These are phyloP conservation scores for Sarcophaga variegata DNA, from an alignment of 2,888 invertebrate species.

Conservation along the genomic window DNA sequence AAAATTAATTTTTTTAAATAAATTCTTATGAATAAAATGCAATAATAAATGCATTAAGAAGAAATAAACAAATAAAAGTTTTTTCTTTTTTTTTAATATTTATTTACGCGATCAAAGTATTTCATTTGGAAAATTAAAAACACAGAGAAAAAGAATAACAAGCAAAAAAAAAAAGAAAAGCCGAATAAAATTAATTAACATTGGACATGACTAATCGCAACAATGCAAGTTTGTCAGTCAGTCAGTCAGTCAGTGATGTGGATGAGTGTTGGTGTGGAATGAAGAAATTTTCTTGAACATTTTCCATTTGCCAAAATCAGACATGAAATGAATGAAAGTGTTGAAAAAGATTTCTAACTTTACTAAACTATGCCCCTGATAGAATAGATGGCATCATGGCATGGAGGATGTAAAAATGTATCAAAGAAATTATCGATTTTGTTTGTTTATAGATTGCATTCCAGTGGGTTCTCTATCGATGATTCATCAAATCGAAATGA, in stretches of 20 bases:
- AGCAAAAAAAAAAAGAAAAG: background rate
- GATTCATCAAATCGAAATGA: background rate
- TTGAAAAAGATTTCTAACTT: conserved; percentile 58
- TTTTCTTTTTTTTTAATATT: background rate
- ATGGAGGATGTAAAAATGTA: no score
- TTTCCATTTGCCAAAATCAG: conserved; percentile 63
- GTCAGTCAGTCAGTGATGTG: background rate
- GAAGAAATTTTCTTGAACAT: conserved; percentile 36
- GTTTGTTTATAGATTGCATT: background rate
- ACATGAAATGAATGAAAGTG: conserved; percentile 43
- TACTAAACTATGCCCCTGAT: background rate
- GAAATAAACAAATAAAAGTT: background rate
- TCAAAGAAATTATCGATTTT: background rate
- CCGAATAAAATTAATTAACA: conserved; percentile 13
- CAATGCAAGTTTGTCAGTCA: background rate
- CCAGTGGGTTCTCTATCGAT: background rate
- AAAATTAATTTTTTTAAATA: background rate
- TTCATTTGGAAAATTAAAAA: conserved; percentile 12
- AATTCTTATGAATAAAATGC: conserved; percentile 33
- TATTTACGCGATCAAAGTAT: conserved; percentile 6
- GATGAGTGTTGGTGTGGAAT: background rate
- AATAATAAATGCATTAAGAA: conserved; percentile 16
- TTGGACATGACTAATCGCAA: background rate
- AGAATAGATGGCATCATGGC: background rate
- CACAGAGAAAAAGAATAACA: no score